These are phyloP conservation scores for Tupiocoris notatus DNA, from an alignment of 2,888 invertebrate genomes.

Conservation along the genomic window DNA sequence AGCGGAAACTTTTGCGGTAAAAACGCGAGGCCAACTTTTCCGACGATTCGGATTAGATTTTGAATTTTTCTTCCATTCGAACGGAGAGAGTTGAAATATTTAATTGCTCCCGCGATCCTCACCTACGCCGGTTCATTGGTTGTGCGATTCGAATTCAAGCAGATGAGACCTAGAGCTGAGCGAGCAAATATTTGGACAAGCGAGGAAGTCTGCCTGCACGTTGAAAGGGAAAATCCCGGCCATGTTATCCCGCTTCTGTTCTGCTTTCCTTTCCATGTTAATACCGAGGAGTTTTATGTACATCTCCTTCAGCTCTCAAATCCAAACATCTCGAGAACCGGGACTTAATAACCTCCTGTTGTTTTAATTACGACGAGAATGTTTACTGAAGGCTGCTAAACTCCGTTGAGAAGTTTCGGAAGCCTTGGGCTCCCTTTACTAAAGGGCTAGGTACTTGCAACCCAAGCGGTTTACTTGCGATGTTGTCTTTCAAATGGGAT, in stretches of 20 bases:
- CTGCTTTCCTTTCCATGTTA: background rate
- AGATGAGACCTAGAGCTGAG: background rate
- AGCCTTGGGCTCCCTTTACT: no score
- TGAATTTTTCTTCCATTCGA: no score
- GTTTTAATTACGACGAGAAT: constrained; percentile 36
- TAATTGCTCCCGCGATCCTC: background rate
- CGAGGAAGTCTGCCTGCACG: background rate
- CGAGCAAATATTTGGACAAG: background rate
- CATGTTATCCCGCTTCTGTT: background rate
- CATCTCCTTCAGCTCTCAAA: constrained; percentile 28
- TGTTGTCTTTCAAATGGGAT: no score
- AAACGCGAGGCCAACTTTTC: no score
- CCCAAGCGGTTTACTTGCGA: no score
- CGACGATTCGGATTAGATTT: no score
- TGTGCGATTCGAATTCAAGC: background rate
- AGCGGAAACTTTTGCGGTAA: no score
- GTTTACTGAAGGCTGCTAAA: constrained; percentile 5
- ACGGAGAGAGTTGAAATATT: background rate
- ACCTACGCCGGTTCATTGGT: background rate
- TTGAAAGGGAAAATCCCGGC: background rate
- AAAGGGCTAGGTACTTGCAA: no score
- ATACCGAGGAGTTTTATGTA: constrained; percentile 23
- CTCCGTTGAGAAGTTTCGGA: background rate
- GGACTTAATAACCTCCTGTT: constrained; percentile 22
- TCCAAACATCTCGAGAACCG: constrained; percentile 30